Conservation (phyloP, 2,888 invertebrate genomes). For the Melanchra persicariae region DNA sequence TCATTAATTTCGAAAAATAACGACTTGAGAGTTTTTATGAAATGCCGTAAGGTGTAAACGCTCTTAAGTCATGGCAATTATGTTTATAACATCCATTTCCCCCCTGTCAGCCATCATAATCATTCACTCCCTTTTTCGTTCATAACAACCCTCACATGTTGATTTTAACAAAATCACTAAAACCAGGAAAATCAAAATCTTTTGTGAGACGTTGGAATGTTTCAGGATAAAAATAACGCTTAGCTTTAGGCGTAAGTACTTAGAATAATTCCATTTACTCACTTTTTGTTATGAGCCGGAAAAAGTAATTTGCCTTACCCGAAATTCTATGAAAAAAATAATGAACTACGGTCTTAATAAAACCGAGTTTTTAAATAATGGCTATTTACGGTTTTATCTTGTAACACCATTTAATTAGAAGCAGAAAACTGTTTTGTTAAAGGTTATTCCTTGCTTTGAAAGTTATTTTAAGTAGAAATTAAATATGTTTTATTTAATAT, state of each 20-base stretch:
- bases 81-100: background rate
- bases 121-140: background rate
- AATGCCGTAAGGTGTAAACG: too few species aligned
- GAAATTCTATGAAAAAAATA: constrained; percentile 33
- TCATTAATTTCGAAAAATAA: too few species aligned
- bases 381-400: constrained; percentile 18
- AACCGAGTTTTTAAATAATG: constrained; percentile 14
- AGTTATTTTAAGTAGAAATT: background rate
- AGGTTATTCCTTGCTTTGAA: background rate
- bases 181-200: background rate
- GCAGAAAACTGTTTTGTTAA: background rate
- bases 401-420: constrained; percentile 7
- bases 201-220: background rate
- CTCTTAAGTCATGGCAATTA: background rate
- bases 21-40: too few species aligned
- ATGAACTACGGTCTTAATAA: constrained; percentile 29
- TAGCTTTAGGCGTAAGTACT: background rate
- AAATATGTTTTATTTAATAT: background rate
- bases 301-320: constrained; percentile 22
- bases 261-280: constrained; percentile 7
- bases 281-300: background rate
- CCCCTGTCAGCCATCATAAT: background rate
- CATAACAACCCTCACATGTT: background rate
- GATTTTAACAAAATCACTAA: background rate
- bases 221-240: background rate